Evolutionary conservation across 92 coral and sea anemone species (phyloP).

Genomic region (Isaurus tuberculatus): DNA sequence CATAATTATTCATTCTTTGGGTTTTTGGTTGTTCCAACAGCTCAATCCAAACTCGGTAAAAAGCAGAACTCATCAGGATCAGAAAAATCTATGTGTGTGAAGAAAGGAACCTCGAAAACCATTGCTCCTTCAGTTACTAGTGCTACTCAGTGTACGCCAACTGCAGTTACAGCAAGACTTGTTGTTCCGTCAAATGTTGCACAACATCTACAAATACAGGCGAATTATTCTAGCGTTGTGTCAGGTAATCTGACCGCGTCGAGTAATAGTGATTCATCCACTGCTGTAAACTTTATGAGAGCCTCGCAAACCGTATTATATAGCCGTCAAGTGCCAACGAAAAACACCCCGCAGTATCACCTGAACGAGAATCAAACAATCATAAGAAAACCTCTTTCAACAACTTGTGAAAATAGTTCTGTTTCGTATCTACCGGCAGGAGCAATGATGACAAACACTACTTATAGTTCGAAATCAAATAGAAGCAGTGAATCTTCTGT

Average conservation of each 20-base stretch:
- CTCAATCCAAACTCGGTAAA: not conserved
- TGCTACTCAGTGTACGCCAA: not conserved
- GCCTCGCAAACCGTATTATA: not conserved
- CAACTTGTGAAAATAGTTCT: not conserved
- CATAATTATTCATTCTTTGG: not conserved
- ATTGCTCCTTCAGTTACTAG: not conserved
- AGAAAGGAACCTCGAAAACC: slow-evolving; percentile 3
- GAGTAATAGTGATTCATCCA: not conserved
- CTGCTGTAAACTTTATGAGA: slow-evolving; percentile 3
- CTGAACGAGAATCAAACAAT: slow-evolving; percentile 1
- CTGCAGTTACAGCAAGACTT: not conserved
- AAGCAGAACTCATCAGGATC: slow-evolving; percentile 15
- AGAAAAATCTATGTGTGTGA: not conserved
- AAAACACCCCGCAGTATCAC: not conserved
- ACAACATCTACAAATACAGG: not conserved
- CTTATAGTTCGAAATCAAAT: not conserved
- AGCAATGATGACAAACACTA: not conserved
- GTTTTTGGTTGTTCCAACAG: not conserved
- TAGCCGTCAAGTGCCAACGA: not conserved
- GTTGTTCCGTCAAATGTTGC: not conserved
- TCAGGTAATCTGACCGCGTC: not conserved
- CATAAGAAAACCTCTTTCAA: not conserved
- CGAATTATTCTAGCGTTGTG: not conserved
- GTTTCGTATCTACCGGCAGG: not conserved
- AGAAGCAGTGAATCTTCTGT: slow-evolving; percentile 17